These are phyloP conservation scores for Invenusta paracnida DNA, from an alignment of 2,888 invertebrate genomes.

Conservation along the genomic window DNA sequence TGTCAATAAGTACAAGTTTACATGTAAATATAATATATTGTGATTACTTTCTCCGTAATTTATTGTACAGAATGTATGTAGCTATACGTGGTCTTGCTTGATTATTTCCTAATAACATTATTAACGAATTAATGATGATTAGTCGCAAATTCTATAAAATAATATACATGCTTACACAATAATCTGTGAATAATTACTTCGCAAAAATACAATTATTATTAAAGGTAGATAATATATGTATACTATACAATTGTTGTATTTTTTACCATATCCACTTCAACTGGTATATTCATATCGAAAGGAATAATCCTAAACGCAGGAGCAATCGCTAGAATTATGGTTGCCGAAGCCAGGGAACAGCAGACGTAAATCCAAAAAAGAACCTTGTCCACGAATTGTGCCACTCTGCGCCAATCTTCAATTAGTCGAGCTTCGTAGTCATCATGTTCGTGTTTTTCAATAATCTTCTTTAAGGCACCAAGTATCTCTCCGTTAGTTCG, in stretches of 20 bases:
- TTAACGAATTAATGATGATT: too few relatives aligned
- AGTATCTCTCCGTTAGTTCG: slow-evolving; percentile 61
- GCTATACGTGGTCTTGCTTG: too few relatives aligned
- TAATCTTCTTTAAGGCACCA: slow-evolving; percentile 60
- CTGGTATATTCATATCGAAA: neutral
- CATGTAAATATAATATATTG: too few relatives aligned
- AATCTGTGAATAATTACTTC: too few relatives aligned
- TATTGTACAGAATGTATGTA: too few relatives aligned
- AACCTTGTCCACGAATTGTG: slow-evolving; percentile 63
- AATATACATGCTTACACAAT: too few relatives aligned
- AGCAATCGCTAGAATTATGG: slow-evolving; percentile 62
- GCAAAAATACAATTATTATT: too few relatives aligned
- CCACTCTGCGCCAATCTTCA: slow-evolving; percentile 64
- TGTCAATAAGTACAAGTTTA: too few relatives aligned
- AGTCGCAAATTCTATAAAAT: too few relatives aligned
- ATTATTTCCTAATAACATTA: too few relatives aligned
- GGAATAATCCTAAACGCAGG: slow-evolving; percentile 51
- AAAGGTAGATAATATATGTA: neutral
- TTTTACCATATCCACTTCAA: neutral
- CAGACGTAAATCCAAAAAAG: slow-evolving; percentile 65
- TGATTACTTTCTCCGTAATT: too few relatives aligned
- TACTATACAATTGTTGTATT: neutral
- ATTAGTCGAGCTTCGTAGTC: slow-evolving; percentile 60
- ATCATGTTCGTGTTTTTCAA: slow-evolving; percentile 62
- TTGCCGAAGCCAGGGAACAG: slow-evolving; percentile 62